phyloP scores from a whole-genome alignment of 2,797 vertebrate genomes.

The Gymnoscopelus braueri region DNA sequence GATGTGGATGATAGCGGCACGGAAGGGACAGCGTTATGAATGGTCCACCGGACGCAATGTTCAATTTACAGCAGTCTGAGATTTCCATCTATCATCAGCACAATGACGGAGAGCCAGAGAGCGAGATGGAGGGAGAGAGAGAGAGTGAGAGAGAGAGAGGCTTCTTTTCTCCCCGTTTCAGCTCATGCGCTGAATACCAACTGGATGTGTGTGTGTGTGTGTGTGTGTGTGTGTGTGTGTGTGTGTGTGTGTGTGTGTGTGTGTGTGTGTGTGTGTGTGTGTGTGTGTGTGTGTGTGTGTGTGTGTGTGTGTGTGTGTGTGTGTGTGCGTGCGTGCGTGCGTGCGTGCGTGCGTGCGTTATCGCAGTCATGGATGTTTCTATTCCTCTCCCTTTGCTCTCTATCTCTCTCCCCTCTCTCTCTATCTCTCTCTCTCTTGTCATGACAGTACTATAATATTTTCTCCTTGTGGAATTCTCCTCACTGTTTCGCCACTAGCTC shows the following conservation, averaged over 20 bases:
- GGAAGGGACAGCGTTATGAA: slow-evolving; percentile 52
- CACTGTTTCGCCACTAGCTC: too few species aligned
- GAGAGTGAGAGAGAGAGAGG: slow-evolving; percentile 23
- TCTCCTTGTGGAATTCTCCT: too few species aligned
- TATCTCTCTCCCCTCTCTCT: background rate
- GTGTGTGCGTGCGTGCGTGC: background rate
- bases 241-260: too few species aligned
- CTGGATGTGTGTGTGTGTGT: slow-evolving; percentile 18
- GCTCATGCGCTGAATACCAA: slow-evolving; percentile 69
- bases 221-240: background rate
- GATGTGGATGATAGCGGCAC: slow-evolving; percentile 55
- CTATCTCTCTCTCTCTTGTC: slow-evolving; percentile 3
- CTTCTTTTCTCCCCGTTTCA: slow-evolving; percentile 37
- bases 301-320: background rate
- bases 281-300: slow-evolving; percentile 5
- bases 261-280: too few species aligned
- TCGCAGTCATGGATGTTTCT: slow-evolving; percentile 27
- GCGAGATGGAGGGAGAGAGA: slow-evolving; percentile 11
- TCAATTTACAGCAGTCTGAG: slow-evolving; percentile 72
- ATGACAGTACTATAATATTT: too few species aligned
- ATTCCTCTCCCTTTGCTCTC: slow-evolving; percentile 13
- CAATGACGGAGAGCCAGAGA: slow-evolving; percentile 43
- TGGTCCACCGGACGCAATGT: slow-evolving; percentile 62
- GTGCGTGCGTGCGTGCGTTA: slow-evolving; percentile 35
- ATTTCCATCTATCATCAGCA: slow-evolving; percentile 71